phyloP scores from a whole-genome alignment of 2,113 vertebrate species.

The Plestiodon gilberti region DNA sequence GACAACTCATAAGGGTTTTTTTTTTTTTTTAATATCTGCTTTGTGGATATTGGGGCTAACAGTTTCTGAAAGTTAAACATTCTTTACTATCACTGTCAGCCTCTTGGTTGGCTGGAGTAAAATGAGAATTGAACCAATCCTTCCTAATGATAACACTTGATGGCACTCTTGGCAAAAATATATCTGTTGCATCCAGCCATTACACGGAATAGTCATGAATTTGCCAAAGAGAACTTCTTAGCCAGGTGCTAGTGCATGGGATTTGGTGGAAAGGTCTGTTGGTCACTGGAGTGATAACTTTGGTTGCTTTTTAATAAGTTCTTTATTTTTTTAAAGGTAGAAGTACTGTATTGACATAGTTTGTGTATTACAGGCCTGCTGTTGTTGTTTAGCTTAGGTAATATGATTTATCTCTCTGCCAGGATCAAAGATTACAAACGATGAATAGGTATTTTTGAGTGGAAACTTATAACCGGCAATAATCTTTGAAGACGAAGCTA shows the following conservation, averaged over 20 bases:
- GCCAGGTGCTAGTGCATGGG: background rate
- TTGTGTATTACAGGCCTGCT: background rate
- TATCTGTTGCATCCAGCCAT: background rate
- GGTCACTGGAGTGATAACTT: background rate
- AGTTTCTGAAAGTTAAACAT: background rate
- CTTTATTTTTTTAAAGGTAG: no score
- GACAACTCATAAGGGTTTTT: background rate
- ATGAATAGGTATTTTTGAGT: no score
- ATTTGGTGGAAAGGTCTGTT: background rate
- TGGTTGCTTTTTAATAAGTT: background rate
- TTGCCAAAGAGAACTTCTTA: background rate
- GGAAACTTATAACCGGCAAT: no score
- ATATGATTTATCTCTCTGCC: background rate
- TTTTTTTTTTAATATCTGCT: background rate
- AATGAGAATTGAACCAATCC: background rate
- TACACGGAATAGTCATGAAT: background rate
- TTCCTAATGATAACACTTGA: conserved; percentile 32
- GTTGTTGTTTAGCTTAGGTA: background rate
- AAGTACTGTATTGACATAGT: no score
- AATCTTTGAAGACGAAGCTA: no score
- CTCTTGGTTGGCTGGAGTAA: background rate
- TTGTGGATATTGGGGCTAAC: background rate
- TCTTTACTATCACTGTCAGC: background rate
- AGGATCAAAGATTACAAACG: background rate
- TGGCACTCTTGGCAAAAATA: conserved; percentile 36